phyloP scores from a whole-genome alignment of 2,888 invertebrate species.

The Caenorhabditis sp. region DNA sequence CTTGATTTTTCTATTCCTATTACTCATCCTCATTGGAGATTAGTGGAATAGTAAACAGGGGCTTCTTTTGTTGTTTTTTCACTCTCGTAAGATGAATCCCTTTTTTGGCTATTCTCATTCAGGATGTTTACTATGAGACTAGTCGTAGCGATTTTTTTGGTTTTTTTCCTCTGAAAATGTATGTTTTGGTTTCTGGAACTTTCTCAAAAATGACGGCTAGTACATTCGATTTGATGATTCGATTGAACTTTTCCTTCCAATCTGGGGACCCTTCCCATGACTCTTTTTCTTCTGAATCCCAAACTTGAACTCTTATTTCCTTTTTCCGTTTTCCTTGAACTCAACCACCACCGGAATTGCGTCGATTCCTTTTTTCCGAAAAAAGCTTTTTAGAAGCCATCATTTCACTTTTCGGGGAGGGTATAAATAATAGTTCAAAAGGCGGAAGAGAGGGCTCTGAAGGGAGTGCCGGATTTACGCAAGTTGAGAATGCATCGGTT shows the following conservation, averaged over 20 bases:
- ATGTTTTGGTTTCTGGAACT: too few species aligned
- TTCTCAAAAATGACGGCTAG: not conserved
- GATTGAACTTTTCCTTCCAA: constrained; percentile 16
- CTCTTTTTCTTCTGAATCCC: not conserved
- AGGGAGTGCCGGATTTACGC: not conserved
- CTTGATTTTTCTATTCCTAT: constrained; percentile 17
- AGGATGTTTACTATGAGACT: not conserved
- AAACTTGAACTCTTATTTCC: not conserved
- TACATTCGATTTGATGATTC: not conserved
- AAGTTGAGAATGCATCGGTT: not conserved
- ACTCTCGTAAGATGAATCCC: not conserved
- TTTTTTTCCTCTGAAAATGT: not conserved
- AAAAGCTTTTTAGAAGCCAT: constrained; percentile 4
- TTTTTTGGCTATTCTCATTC: not conserved
- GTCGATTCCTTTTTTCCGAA: constrained; percentile 25
- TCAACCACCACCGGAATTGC: constrained; percentile 41
- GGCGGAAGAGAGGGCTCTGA: not conserved
- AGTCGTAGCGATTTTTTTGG: too few species aligned
- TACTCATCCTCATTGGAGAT: constrained; percentile 22
- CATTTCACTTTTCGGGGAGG: too few species aligned
- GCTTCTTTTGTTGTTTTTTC: constrained; percentile 39
- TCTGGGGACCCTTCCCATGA: not conserved
- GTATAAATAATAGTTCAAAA: constrained; percentile 28
- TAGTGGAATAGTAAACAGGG: not conserved
- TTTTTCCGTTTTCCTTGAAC: not conserved